These are phyloP conservation scores for Actinopyga echinites DNA, from an alignment of 53 echinoderm and acorn worm genomes.

Conservation along the genomic window DNA sequence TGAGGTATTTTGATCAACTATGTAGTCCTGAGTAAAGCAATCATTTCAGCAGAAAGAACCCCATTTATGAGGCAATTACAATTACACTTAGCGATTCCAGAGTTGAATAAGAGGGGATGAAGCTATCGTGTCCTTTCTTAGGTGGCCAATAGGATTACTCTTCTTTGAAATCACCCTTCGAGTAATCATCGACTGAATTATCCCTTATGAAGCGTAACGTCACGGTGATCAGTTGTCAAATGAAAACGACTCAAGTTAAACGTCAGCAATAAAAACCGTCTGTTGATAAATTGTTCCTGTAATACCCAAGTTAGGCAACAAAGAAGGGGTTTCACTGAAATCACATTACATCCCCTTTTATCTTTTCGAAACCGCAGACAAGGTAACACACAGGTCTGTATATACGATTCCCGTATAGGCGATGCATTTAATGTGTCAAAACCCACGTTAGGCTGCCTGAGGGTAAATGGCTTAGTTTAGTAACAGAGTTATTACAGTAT, in stretches of 20 bases:
- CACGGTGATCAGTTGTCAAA: too few species aligned
- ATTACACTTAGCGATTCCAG: too few species aligned
- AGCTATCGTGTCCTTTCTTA: too few species aligned
- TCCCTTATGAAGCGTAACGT: too few species aligned
- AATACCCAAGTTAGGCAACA: not conserved
- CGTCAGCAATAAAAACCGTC: not conserved
- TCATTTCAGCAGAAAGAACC: too few species aligned
- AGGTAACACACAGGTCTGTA: not conserved
- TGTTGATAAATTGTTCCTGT: not conserved
- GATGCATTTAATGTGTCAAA: constrained; percentile 24
- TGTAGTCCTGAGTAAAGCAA: too few species aligned
- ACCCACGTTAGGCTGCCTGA: constrained; percentile 34
- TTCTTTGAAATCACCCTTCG: too few species aligned
- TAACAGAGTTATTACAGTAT: constrained; percentile 19
- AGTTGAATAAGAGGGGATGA: too few species aligned
- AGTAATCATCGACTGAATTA: too few species aligned
- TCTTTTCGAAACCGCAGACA: not conserved
- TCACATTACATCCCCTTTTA: not conserved
- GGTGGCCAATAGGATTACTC: too few species aligned
- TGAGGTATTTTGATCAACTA: too few species aligned
- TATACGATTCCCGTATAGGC: not conserved
- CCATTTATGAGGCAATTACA: too few species aligned
- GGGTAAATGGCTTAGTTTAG: constrained; percentile 33
- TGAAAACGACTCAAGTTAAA: not conserved
- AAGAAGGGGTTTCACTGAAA: not conserved